Evolutionary conservation across 2,797 vertebrate genomes (phyloP).

Genomic region (Etheostoma nigrum): DNA sequence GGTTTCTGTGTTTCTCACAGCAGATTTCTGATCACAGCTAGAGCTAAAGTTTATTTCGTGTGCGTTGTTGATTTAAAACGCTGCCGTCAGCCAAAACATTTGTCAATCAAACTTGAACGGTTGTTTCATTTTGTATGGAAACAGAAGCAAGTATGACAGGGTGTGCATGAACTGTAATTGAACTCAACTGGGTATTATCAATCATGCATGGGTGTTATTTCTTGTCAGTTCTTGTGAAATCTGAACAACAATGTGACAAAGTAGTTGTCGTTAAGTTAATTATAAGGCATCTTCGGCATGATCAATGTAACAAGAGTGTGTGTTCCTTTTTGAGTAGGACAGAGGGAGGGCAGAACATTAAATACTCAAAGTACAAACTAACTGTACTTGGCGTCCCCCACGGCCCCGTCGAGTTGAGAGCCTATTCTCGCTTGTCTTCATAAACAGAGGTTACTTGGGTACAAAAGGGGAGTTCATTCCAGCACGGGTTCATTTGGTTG

Average conservation of each 20-base stretch:
- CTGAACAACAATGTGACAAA: constrained; percentile 5
- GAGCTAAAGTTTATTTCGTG: not conserved
- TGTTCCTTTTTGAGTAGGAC: constrained; percentile 33
- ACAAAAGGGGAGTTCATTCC: constrained; percentile 52
- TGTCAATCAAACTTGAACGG: constrained; percentile 4
- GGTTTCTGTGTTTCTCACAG: constrained; percentile 3
- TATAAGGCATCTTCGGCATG: not conserved
- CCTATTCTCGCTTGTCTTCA: constrained; percentile 51
- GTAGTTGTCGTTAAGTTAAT: not conserved
- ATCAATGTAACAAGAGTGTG: constrained; percentile 13
- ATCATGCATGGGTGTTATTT: not conserved
- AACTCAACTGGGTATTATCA: constrained; percentile 14
- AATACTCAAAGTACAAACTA: constrained; percentile 43
- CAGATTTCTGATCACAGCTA: constrained; percentile 10
- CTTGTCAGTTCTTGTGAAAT: not conserved
- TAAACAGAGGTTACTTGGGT: constrained; percentile 64
- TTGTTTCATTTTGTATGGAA: constrained; percentile 41
- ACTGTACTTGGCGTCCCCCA: constrained; percentile 52
- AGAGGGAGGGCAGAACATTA: constrained; percentile 67
- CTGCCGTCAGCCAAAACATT: constrained; percentile 15
- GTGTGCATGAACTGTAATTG: constrained; percentile 8
- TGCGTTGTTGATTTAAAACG: constrained; percentile 17
- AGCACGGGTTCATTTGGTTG: constrained; percentile 66
- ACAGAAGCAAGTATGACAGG: constrained; percentile 1
- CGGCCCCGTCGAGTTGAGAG: constrained; percentile 43